Percentiles rank a stretch among this genome's conserved stretches.
These are phyloP conservation scores for Mamestra brassicae DNA, from an alignment of 2,888 invertebrate genomes.

Conservation along the genomic window DNA sequence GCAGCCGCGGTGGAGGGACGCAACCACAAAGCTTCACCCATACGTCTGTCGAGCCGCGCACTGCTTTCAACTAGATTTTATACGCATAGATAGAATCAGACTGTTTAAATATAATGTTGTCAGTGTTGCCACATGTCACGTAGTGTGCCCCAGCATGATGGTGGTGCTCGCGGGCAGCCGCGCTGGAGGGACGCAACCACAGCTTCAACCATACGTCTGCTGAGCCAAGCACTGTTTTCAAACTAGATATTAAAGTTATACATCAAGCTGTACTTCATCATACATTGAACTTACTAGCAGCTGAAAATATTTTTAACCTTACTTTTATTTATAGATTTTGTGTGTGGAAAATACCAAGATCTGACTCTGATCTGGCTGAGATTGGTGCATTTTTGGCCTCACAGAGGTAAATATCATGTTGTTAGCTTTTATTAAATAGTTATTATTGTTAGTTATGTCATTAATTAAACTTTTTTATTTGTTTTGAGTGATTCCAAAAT, in stretches of 20 bases:
- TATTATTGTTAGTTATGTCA: too few relatives aligned
- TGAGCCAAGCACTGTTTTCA: constrained; percentile 31
- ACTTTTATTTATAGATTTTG: too few relatives aligned
- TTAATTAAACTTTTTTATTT: too few relatives aligned
- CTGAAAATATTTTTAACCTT: too few relatives aligned
- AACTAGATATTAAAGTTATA: constrained; percentile 3
- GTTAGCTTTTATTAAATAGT: too few relatives aligned
- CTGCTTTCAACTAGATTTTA: constrained; percentile 28
- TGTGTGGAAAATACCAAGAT: too few relatives aligned
- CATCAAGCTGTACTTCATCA: neutral
- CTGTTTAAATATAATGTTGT: constrained; percentile 8
- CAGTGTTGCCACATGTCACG: constrained; percentile 43
- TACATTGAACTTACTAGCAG: neutral
- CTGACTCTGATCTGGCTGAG: too few relatives aligned
- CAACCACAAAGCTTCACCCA: constrained; percentile 67
- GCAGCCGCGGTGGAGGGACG: constrained; percentile 49
- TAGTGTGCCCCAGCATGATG: constrained; percentile 36
- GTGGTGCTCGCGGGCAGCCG: constrained; percentile 27
- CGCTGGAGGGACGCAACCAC: constrained; percentile 56
- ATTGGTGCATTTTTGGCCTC: too few relatives aligned
- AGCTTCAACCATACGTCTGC: constrained; percentile 64
- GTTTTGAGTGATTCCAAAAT: too few relatives aligned
- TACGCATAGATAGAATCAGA: neutral
- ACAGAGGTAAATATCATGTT: too few relatives aligned
- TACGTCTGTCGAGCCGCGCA: constrained; percentile 42